Evolutionary conservation across 2,888 invertebrate genomes (phyloP), one percentile per base, ranked within the genome.

Genomic region (Tridacna gigas): DNA sequence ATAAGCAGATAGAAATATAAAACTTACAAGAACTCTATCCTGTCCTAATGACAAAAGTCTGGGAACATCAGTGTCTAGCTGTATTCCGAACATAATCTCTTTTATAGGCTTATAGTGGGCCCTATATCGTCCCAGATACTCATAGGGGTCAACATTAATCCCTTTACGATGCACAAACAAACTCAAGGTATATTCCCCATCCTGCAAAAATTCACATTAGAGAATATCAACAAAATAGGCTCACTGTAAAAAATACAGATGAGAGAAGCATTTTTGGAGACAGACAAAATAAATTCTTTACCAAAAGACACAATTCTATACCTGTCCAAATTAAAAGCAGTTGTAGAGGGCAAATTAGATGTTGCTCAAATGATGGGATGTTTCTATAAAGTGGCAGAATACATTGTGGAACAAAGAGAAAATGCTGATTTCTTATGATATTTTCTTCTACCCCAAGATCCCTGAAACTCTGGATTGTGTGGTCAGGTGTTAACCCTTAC

Each of bases 71-170:
- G 93, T 89, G 85, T 95, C 95, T 0, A 94, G 90, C 48, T 94
- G 92, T 22, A 92, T 80, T 12, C 94, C 94, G 91, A 95, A 95
- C 83, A 94, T 87, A 12, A 95, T 82, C 79, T 94, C 94, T 61
- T 91, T 89, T 82, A 95, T 94, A 11, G 91, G 91, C 80, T 94
- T 94, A 88, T 95, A 95, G 87, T 95, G 95, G 48, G 95, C 94
- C 22, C 94, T 85, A 89, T 95, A 92, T 20, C 95, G 90, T 0
- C 95, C 95, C 13, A 95, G 82, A 89, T 94, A 95, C 9, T 88
- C 79, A 80, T 92, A 95, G 0, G 93, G 91, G 11, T 89, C 90
- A 5, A 84, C 88, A 9, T 87, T 85, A 20, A 88, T 74, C 20
- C 86, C 89, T 7, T 79, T 79, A 77, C 91, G 87, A 74, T 89